phyloP scores from a whole-genome alignment of 2,888 invertebrate species.

The Lithophane socia region DNA sequence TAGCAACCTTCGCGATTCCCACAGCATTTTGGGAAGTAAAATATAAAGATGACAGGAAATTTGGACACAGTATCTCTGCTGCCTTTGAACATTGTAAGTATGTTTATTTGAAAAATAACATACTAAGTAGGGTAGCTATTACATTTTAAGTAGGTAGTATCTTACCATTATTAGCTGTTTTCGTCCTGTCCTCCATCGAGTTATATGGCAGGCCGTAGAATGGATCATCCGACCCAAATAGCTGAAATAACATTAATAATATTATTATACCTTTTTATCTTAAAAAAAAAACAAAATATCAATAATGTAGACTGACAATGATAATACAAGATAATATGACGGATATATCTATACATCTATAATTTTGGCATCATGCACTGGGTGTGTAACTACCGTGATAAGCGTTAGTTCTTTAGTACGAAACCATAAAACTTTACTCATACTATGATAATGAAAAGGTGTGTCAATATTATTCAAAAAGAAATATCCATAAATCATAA shows the following conservation, averaged over 20 bases:
- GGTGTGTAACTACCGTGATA: slow-evolving; percentile 15
- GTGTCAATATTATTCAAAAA: slow-evolving; percentile 21
- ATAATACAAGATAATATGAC: slow-evolving; percentile 59
- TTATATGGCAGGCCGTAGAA: slow-evolving; percentile 88
- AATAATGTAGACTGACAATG: slow-evolving; percentile 44
- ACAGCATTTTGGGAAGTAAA: slow-evolving; percentile 31
- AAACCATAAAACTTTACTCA: slow-evolving; percentile 39
- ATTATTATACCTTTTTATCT: slow-evolving; percentile 17
- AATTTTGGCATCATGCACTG: slow-evolving; percentile 15
- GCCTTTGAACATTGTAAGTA: slow-evolving; percentile 26
- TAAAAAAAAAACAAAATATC: slow-evolving; percentile 24
- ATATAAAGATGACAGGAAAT: slow-evolving; percentile 27
- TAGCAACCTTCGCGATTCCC: slow-evolving; percentile 50
- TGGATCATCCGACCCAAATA: slow-evolving; percentile 88
- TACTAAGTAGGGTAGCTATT: background rate
- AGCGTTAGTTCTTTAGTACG: slow-evolving; percentile 12
- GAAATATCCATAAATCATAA: slow-evolving; percentile 59
- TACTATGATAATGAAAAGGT: slow-evolving; percentile 26
- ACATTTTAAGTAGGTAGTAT: slow-evolving; percentile 30
- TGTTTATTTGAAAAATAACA: slow-evolving; percentile 24
- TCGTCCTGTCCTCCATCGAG: slow-evolving; percentile 81
- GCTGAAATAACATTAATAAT: slow-evolving; percentile 76
- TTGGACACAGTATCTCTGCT: slow-evolving; percentile 25
- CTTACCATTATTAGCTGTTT: slow-evolving; percentile 83
- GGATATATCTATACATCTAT: slow-evolving; percentile 40